Percentiles rank a stretch among this genome's conserved stretches.
phyloP scores from a whole-genome alignment of 2,888 invertebrate genomes.

The Gortyna flavago region DNA sequence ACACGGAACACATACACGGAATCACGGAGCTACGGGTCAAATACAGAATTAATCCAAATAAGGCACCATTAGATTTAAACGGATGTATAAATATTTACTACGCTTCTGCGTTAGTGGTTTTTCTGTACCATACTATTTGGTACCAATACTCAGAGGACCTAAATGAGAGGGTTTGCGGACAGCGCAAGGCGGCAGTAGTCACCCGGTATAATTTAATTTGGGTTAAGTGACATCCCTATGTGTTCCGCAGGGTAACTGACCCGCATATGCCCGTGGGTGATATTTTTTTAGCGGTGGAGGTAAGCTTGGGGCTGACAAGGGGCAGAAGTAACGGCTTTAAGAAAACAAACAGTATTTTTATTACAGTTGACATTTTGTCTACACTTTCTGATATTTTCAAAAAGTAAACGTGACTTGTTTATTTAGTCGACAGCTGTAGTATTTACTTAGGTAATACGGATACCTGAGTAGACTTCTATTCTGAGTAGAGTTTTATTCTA shows the following conservation, averaged over 20 bases:
- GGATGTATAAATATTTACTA: not conserved
- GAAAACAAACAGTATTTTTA: constrained; percentile 35
- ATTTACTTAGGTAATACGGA: not conserved
- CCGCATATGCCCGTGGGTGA: constrained; percentile 33
- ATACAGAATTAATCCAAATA: not conserved
- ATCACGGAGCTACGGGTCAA: not conserved
- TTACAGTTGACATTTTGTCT: constrained; percentile 27
- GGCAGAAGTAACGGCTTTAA: constrained; percentile 34
- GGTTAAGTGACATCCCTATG: constrained; percentile 66
- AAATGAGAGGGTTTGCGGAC: constrained; percentile 51
- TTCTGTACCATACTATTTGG: constrained; percentile 12
- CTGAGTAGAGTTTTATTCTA: constrained; percentile 2
- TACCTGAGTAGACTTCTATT: not conserved
- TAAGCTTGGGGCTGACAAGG: constrained; percentile 28
- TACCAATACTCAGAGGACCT: constrained; percentile 32
- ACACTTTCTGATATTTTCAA: constrained; percentile 11
- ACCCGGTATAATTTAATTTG: constrained; percentile 61
- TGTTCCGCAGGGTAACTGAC: constrained; percentile 50
- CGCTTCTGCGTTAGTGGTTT: not conserved
- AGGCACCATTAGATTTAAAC: not conserved
- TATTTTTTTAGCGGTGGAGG: constrained; percentile 54
- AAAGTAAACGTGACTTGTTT: constrained; percentile 13
- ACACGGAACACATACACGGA: not conserved
- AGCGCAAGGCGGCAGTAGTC: constrained; percentile 40
- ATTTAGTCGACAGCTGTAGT: too few relatives aligned